A percentile compares a stretch with the other conserved stretches of the same genome.
phyloP scores from a whole-genome alignment of 2,888 invertebrate genomes.

The Drosophila barbarae region DNA sequence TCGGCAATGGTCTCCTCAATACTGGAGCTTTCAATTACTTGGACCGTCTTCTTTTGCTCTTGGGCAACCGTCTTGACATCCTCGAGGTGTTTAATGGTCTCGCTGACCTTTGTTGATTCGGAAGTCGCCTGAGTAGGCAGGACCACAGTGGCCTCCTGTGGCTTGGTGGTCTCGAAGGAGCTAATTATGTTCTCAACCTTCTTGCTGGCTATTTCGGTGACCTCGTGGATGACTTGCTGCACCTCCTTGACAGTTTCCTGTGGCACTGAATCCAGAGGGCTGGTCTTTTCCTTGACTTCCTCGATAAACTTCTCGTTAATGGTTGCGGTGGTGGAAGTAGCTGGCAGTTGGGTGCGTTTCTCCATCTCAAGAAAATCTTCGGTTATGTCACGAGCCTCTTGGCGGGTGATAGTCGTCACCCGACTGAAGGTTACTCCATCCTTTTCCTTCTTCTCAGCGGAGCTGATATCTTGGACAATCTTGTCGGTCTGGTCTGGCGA shows the following conservation, averaged over 20 bases:
- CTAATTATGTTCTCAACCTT: conserved; percentile 72
- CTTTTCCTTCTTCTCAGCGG: conserved; percentile 59
- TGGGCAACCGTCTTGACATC: conserved; percentile 42
- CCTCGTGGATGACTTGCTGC: conserved; percentile 59
- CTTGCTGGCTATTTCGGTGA: conserved; percentile 65
- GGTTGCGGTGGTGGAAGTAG: conserved; percentile 43
- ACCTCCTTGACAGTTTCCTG: conserved; percentile 60
- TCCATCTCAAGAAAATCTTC: conserved; percentile 76
- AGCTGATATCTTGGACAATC: conserved; percentile 62
- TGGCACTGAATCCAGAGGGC: conserved; percentile 44
- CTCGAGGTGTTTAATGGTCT: conserved; percentile 60
- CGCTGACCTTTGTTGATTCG: conserved; percentile 63
- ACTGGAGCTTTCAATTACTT: conserved; percentile 55
- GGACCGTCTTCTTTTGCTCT: conserved; percentile 49
- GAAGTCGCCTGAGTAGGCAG: conserved; percentile 17
- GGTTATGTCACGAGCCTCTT: conserved; percentile 74
- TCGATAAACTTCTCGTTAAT: conserved; percentile 67
- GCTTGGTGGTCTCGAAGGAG: conserved; percentile 60
- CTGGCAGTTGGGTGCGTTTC: conserved; percentile 68
- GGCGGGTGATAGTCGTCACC: conserved; percentile 58
- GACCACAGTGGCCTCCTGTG: conserved; percentile 27
- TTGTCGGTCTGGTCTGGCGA: conserved; percentile 65
- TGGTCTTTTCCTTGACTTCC: conserved; percentile 68
- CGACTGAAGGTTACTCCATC: conserved; percentile 52
- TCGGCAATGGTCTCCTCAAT: conserved; percentile 72